Evolutionary conservation across 1,140 invertebrate species (phyloP), one percentile per base, ranked within the genome.

Genomic region (Scylla paramamosain): DNA sequence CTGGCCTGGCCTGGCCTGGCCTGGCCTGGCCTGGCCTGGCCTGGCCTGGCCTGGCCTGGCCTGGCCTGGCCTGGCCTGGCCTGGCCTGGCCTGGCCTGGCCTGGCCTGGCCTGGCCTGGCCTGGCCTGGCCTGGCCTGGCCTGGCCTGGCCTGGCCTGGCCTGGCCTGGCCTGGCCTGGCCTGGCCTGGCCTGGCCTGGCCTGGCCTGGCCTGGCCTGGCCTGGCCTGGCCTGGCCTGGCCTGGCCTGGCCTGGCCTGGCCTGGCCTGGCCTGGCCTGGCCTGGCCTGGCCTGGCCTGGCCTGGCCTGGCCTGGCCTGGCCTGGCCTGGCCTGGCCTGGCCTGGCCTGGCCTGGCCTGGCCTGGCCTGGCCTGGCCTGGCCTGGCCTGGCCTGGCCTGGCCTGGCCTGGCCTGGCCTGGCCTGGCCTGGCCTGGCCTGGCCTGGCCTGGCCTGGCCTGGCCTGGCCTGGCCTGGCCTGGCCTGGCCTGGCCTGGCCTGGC

Each of bases 21-120:
- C 95, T 96, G 96, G 92, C 95, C 96, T 96, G 96, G 95, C 95
- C 91, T 96, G 94, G 84, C 92, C 86, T 96, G 94, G 96, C 96
- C 96, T 96, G 96, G 96, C 96, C 96, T 96, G 96, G 96, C 96
- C 96, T 96, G 96, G 96, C 96, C 96, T 96, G 96, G 96, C 96
- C 96, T 96, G 96, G 95, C 96, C 95, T 96, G 96, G 95, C 96
- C 95, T 96, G 96, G 96, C 96, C 95, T 96, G 96, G 96, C 96
- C 96, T 95, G 87, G 59, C 77, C 39, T 59, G 77, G 86, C 93
- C 93, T 94, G 96, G 96, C 96, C 96, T 96, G 96, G 96, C 96
- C 96, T 96, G 96, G 96, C 96, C 96, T 96, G 96, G 86, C 96
- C 94, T 95, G 96, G 93, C 93, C 93, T 94, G 31, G 89, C 88